Evolutionary conservation across 2,888 invertebrate species (phyloP).

Genomic region (Salpingus planirostris): DNA sequence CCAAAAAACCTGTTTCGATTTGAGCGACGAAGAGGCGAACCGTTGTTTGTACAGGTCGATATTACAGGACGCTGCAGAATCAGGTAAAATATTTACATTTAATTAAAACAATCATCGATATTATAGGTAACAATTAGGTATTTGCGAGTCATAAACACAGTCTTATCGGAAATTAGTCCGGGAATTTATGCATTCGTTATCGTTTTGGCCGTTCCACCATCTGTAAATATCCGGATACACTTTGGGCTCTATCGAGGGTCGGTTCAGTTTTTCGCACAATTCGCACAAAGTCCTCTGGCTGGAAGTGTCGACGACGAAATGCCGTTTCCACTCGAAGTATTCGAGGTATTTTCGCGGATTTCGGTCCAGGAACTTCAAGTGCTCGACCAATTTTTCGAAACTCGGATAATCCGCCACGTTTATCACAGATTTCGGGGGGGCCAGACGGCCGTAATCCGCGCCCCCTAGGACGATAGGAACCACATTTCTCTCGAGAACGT

Average conservation of each 20-base stretch:
- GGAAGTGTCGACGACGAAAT: conserved; percentile 18
- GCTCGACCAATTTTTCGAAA: conserved; percentile 44
- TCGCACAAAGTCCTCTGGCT: conserved; percentile 19
- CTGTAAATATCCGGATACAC: too few relatives aligned
- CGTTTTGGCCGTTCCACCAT: too few relatives aligned
- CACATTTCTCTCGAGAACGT: conserved; percentile 48
- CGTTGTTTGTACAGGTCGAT: conserved; percentile 53
- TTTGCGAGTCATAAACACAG: neutral
- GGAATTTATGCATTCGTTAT: too few relatives aligned
- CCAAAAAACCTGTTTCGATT: conserved; percentile 60
- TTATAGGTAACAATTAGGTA: conserved; percentile 1
- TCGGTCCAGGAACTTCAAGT: conserved; percentile 42
- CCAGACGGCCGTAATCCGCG: conserved; percentile 48
- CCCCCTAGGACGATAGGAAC: conserved; percentile 61
- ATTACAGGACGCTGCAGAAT: conserved; percentile 50
- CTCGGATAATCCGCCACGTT: conserved; percentile 48
- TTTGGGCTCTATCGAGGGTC: too few relatives aligned
- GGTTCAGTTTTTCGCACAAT: conserved; percentile 27
- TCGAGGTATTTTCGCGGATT: conserved; percentile 47
- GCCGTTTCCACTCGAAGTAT: conserved; percentile 50
- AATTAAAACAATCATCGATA: too few relatives aligned
- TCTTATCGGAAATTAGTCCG: too few relatives aligned
- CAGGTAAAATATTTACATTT: too few relatives aligned
- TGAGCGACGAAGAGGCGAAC: conserved; percentile 47
- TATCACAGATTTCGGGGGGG: conserved; percentile 47